Conservation (phyloP, 1,140 invertebrate genomes). For the Aricia agestis region DNA sequence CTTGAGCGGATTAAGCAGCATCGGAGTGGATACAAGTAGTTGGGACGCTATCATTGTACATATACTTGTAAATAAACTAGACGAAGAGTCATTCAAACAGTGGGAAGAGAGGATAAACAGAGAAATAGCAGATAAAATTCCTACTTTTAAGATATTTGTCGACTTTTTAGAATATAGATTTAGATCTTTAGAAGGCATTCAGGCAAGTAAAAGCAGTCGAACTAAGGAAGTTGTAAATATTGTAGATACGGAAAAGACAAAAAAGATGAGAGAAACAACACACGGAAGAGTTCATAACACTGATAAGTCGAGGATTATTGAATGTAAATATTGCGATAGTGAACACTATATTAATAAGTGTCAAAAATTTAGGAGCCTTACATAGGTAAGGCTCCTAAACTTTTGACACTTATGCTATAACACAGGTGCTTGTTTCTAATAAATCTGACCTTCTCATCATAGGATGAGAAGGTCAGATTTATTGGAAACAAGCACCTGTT, state of each 20-base stretch:
- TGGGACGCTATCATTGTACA: slow-evolving; percentile 5
- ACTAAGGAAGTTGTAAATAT: too few species aligned
- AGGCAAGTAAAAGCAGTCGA: too few species aligned
- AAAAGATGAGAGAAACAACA: too few species aligned
- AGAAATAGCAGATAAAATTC: slow-evolving; percentile 6
- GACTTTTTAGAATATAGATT: slow-evolving; percentile 22
- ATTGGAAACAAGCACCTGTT: neutral
- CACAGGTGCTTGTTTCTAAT: neutral
- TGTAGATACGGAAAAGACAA: too few species aligned
- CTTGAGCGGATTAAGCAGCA: neutral
- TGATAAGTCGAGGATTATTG: neutral
- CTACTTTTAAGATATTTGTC: slow-evolving; percentile 11
- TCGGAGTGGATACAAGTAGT: neutral
- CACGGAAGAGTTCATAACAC: neutral
- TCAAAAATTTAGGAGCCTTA: neutral
- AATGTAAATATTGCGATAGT: neutral
- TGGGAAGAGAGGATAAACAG: slow-evolving; percentile 17
- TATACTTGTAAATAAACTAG: slow-evolving; percentile 5
- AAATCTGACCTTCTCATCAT: neutral
- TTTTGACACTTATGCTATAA: too few species aligned
- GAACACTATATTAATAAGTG: neutral
- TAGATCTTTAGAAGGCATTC: neutral
- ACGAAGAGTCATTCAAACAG: slow-evolving; percentile 12
- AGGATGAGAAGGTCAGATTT: neutral
- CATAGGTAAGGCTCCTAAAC: too few species aligned